phyloP scores from a whole-genome alignment of 2,797 vertebrate species.

The Cyclura pinguis region DNA sequence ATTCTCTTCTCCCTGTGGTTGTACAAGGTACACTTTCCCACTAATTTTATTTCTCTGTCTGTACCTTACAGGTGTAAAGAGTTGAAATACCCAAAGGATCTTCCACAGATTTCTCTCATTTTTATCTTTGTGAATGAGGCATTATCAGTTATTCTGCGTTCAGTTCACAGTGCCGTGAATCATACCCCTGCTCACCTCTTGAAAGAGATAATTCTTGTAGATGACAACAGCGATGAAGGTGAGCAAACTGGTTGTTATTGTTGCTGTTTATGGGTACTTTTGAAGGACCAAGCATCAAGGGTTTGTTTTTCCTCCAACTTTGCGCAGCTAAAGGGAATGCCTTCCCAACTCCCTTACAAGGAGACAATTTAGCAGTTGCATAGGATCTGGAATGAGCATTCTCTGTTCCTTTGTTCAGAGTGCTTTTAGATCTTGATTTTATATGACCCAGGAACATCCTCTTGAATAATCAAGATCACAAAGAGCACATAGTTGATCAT shows the following conservation, averaged over 20 bases:
- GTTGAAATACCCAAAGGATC: conserved; percentile 88
- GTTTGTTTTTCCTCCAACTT: too few species aligned
- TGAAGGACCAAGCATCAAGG: neutral
- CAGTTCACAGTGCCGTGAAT: conserved; percentile 94
- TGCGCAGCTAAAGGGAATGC: neutral
- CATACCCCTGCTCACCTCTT: conserved; percentile 94
- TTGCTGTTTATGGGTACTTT: neutral
- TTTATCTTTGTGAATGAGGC: conserved; percentile 99
- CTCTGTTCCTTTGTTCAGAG: too few species aligned
- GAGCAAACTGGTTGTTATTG: conserved; percentile 32
- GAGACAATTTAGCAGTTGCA: too few species aligned
- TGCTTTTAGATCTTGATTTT: too few species aligned
- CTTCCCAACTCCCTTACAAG: neutral
- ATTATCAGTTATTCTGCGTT: conserved; percentile 95
- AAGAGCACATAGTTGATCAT: too few species aligned
- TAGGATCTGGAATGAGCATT: too few species aligned
- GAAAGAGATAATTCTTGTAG: conserved; percentile 97
- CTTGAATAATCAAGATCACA: too few species aligned
- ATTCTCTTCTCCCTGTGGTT: neutral
- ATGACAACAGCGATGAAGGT: conserved; percentile 97
- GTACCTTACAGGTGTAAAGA: conserved; percentile 87
- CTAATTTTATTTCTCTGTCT: neutral
- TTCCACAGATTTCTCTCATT: conserved; percentile 96
- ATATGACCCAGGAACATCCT: too few species aligned
- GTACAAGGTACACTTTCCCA: neutral